Evolutionary conservation across 2,888 invertebrate species (phyloP).

Genomic region (Drosophila peninsularis): DNA sequence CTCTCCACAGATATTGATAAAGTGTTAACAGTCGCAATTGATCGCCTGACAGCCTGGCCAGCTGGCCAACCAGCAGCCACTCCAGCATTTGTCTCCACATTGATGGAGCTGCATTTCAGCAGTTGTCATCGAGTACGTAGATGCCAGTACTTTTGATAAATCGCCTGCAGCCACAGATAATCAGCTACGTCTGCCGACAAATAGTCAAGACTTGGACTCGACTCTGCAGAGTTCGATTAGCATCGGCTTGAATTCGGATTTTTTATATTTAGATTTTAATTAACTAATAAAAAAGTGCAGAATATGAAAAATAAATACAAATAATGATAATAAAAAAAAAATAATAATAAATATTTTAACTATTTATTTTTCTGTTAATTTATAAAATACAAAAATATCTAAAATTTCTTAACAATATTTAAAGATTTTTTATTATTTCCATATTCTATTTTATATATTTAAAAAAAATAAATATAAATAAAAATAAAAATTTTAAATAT

Average conservation of each 20-base stretch:
- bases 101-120: slow-evolving; percentile 52
- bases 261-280: neutral
- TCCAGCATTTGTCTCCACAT: slow-evolving; percentile 58
- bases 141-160: slow-evolving; percentile 34
- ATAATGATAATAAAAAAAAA: neutral
- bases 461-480: too few relatives aligned
- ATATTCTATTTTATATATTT: too few relatives aligned
- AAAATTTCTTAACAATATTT: too few relatives aligned
- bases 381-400: too few relatives aligned
- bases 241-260: neutral
- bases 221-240: neutral
- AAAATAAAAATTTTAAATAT: too few relatives aligned
- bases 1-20: slow-evolving; percentile 55
- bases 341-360: too few relatives aligned
- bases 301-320: neutral
- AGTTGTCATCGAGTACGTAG: slow-evolving; percentile 34
- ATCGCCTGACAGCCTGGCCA: slow-evolving; percentile 33
- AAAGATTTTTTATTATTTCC: too few relatives aligned
- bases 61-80: neutral
- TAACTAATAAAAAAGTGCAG: neutral
- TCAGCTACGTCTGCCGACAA: slow-evolving; percentile 17
- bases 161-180: slow-evolving; percentile 43
- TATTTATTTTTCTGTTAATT: too few relatives aligned
- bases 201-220: neutral
- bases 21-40: slow-evolving; percentile 58